Percentiles rank a stretch among this genome's conserved stretches.
Conservation (phyloP, 2,113 vertebrate genomes). For the Cephalopholis sonnerati region DNA sequence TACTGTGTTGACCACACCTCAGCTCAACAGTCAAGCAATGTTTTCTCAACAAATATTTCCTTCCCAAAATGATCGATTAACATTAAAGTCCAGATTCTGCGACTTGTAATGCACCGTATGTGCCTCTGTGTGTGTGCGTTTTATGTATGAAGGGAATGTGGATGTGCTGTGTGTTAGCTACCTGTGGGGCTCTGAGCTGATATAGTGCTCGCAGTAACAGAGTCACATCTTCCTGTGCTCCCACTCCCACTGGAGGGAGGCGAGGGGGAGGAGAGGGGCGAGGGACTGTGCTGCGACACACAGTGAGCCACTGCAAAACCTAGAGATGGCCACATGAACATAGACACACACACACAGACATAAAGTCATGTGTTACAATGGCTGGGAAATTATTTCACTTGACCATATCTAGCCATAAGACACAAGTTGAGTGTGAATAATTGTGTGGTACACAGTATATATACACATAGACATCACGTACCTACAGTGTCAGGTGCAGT, state of each 20-base stretch:
- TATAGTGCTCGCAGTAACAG: constrained; percentile 86
- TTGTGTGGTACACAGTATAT: constrained; percentile 9
- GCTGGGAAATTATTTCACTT: too few species aligned
- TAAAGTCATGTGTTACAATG: constrained; percentile 5
- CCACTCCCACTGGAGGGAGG: constrained; percentile 90
- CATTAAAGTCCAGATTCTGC: not conserved
- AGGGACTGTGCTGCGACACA: constrained; percentile 89
- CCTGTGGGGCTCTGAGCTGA: constrained; percentile 92
- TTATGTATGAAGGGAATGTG: not conserved
- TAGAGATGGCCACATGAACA: constrained; percentile 66
- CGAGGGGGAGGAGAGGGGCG: constrained; percentile 89
- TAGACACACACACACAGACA: constrained; percentile 30
- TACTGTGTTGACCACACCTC: constrained; percentile 9
- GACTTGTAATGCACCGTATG: not conserved
- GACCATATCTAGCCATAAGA: not conserved
- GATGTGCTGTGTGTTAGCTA: constrained; percentile 66
- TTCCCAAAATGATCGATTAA: not conserved
- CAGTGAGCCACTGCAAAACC: constrained; percentile 98
- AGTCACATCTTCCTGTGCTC: constrained; percentile 89
- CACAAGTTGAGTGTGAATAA: not conserved
- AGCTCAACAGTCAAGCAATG: not conserved
- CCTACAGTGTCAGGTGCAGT: not conserved
- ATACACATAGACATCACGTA: not conserved
- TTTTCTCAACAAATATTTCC: not conserved
- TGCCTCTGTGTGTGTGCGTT: not conserved